Percentiles rank a stretch among this genome's conserved stretches.
Conservation (phyloP, 2,113 vertebrate species). For the Irena cyanogastra region DNA sequence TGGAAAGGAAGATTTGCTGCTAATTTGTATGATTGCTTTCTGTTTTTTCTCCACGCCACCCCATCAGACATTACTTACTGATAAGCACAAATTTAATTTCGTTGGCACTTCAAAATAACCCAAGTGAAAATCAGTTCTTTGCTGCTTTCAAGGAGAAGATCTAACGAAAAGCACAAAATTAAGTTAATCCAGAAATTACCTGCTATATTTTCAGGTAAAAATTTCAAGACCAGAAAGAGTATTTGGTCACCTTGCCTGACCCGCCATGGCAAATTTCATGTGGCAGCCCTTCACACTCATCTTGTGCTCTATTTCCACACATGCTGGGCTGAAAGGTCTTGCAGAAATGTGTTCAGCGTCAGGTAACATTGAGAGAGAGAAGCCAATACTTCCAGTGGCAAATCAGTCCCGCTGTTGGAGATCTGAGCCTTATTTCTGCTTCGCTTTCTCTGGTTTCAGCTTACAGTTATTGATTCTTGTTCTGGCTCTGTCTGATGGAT, state of each 20-base stretch:
- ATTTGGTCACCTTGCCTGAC: neutral
- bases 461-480: slow-evolving; percentile 26
- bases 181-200: slow-evolving; percentile 1
- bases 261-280: neutral
- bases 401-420: neutral
- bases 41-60: neutral
- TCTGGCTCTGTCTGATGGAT: slow-evolving; percentile 5
- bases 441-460: slow-evolving; percentile 27
- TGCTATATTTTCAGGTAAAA: neutral
- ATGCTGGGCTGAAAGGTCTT: neutral
- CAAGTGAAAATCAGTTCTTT: neutral
- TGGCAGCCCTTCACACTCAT: neutral
- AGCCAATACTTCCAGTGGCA: neutral
- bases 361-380: neutral
- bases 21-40: neutral
- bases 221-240: neutral
- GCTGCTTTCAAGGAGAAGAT: neutral
- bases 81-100: neutral
- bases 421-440: neutral
- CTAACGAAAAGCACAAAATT: neutral
- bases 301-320: neutral
- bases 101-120: neutral
- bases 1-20: neutral
- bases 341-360: neutral
- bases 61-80: neutral